Conservation (phyloP, 2,113 vertebrate genomes). For the Cyprinodon tularosa region DNA sequence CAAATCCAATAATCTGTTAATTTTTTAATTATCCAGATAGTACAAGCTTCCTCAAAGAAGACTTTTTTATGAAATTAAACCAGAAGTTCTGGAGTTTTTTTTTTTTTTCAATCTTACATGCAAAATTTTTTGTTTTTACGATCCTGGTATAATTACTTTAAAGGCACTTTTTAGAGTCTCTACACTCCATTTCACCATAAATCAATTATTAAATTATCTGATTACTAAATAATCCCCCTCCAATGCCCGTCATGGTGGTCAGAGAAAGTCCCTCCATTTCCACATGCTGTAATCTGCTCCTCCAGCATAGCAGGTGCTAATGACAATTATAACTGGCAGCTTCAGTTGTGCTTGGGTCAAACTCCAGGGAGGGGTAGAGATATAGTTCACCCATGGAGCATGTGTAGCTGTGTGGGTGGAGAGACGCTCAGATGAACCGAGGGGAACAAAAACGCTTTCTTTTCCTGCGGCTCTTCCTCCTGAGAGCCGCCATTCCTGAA, state of each 20-base stretch:
- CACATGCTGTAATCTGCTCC: constrained; percentile 17
- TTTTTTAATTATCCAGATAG: no score
- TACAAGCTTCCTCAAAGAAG: no score
- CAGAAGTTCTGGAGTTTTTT: no score
- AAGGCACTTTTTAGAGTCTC: no score
- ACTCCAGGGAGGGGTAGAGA: constrained; percentile 55
- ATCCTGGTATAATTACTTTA: no score
- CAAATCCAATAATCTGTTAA: no score
- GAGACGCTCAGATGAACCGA: constrained; percentile 25
- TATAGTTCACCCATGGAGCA: constrained; percentile 28
- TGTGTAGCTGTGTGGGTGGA: constrained; percentile 42
- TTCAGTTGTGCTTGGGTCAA: constrained; percentile 47
- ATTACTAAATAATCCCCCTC: neutral
- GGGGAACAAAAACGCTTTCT: constrained; percentile 22
- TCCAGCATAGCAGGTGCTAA: constrained; percentile 52
- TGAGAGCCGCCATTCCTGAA: constrained; percentile 30
- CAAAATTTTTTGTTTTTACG: no score
- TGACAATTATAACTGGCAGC: constrained; percentile 51
- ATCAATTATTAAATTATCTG: no score
- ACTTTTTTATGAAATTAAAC: no score
- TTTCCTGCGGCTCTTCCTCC: constrained; percentile 41
- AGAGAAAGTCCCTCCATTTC: constrained; percentile 36
- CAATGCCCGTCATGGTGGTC: constrained; percentile 11
- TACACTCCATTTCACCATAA: no score
- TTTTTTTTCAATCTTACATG: no score